A percentile compares a stretch with the other conserved stretches of the same genome.
Conservation (phyloP, 2,888 invertebrate genomes). For the Sarcophaga carnaria region DNA sequence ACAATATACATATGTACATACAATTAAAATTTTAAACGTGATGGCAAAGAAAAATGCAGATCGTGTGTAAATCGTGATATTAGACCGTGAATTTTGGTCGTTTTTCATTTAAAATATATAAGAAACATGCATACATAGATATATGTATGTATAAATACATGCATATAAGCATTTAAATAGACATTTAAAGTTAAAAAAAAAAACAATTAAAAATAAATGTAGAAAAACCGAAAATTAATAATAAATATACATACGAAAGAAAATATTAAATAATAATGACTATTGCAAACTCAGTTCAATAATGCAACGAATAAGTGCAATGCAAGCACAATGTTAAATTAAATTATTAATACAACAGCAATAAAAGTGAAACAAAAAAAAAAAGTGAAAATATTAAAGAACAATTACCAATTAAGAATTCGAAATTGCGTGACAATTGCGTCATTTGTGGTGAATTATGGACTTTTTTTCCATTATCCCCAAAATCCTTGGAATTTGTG, state of each 20-base stretch:
- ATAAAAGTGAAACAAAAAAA: background rate
- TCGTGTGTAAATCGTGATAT: conserved; percentile 65
- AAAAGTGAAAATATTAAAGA: background rate
- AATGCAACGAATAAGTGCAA: background rate
- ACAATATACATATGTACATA: conserved; percentile 25
- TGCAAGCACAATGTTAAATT: background rate
- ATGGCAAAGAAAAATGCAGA: conserved; percentile 53
- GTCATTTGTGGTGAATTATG: too few relatives aligned
- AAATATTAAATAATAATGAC: too few relatives aligned
- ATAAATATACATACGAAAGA: conserved; percentile 19
- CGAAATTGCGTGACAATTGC: too few relatives aligned
- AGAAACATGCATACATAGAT: background rate
- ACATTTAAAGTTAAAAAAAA: too few relatives aligned
- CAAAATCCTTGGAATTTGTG: too few relatives aligned
- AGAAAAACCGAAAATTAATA: background rate
- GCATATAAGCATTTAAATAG: too few relatives aligned
- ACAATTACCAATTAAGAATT: background rate
- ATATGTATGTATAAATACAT: background rate
- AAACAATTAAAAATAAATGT: conserved; percentile 27
- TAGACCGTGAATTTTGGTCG: conserved; percentile 54
- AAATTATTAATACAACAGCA: background rate
- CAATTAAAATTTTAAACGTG: conserved; percentile 62
- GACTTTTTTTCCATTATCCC: too few relatives aligned
- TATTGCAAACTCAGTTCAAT: too few relatives aligned
- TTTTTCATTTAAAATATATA: conserved; percentile 32